A percentile compares a stretch with the other conserved stretches of the same genome.
These are phyloP conservation scores for Aphis gossypii DNA, from an alignment of 1,140 invertebrate species.

Conservation along the genomic window DNA sequence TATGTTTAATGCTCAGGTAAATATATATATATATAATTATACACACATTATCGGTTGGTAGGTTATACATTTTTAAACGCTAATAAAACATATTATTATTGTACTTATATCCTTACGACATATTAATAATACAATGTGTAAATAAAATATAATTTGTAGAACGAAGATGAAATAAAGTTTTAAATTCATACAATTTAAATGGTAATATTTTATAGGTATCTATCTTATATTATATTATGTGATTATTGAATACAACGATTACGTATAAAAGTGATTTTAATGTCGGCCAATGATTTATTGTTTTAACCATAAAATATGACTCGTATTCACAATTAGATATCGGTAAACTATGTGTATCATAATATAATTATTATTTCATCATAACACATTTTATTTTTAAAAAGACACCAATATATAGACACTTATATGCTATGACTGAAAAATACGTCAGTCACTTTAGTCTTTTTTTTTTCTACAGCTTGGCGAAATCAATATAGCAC, in stretches of 20 bases:
- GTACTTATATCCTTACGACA: neutral
- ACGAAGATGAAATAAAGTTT: neutral
- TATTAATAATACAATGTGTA: neutral
- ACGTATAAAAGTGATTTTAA: neutral
- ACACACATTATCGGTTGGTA: neutral
- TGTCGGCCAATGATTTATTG: neutral
- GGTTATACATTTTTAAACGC: neutral
- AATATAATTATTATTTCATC: neutral
- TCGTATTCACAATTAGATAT: neutral
- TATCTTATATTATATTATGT: too few relatives aligned
- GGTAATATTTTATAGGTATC: too few relatives aligned
- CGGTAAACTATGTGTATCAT: neutral
- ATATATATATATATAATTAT: neutral
- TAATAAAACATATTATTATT: neutral
- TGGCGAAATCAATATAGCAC: neutral
- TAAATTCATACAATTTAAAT: neutral
- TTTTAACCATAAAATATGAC: neutral
- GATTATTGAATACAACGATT: too few relatives aligned
- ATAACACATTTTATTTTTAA: neutral
- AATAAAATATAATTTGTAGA: neutral
- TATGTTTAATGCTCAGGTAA: neutral
- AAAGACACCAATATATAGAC: neutral
- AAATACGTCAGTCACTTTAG: neutral
- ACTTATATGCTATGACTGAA: neutral
- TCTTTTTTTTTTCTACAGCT: neutral